A percentile compares a stretch with the other conserved stretches of the same genome.
These are phyloP conservation scores for Megaptera novaeangliae DNA, from an alignment of 2,113 vertebrate genomes.

Conservation along the genomic window DNA sequence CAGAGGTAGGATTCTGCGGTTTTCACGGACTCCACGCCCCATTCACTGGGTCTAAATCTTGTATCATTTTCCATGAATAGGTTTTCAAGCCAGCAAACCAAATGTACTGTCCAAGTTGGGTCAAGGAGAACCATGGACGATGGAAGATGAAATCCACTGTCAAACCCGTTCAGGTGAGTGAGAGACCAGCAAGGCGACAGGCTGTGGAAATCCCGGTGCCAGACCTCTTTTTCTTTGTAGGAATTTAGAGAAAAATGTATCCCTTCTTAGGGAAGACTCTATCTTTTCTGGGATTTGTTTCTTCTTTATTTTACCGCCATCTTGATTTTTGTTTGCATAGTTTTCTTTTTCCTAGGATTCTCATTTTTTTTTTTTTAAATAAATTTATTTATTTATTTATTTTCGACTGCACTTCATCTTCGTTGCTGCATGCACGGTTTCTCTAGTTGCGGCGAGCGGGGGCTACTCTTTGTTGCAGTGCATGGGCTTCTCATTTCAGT, in stretches of 20 bases:
- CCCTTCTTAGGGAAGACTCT: neutral
- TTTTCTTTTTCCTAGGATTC: neutral
- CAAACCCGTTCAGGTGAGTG: neutral
- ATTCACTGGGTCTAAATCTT: neutral
- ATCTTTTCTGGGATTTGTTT: neutral
- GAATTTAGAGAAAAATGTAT: neutral
- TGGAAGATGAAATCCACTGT: too few species aligned
- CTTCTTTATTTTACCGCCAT: neutral
- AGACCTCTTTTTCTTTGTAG: neutral
- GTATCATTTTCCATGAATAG: neutral
- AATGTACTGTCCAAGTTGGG: conserved; percentile 70
- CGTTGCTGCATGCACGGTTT: too few species aligned
- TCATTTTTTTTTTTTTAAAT: neutral
- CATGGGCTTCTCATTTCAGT: too few species aligned
- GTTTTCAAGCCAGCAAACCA: conserved; percentile 76
- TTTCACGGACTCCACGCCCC: neutral
- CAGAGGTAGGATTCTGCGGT: neutral
- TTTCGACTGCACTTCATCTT: too few species aligned
- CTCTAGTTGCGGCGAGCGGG: too few species aligned
- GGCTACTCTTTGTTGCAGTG: too few species aligned
- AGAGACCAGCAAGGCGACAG: neutral
- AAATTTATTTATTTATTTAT: too few species aligned
- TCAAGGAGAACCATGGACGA: conserved; percentile 78
- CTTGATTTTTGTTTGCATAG: neutral
- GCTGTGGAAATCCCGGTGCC: accelerated